Conservation (phyloP, 1,140 invertebrate species). For the Gonatopus flavifemur region DNA sequence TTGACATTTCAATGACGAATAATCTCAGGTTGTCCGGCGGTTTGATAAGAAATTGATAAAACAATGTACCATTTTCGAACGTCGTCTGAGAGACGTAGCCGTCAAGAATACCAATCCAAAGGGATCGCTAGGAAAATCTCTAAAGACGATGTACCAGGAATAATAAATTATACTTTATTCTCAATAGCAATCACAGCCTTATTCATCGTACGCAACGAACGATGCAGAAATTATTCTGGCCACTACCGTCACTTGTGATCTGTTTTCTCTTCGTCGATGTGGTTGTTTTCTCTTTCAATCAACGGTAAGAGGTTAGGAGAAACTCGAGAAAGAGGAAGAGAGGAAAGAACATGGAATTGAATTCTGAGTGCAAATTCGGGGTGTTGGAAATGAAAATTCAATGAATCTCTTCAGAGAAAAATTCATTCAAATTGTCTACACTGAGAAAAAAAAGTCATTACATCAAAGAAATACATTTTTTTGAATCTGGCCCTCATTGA, state of each 20-base stretch:
- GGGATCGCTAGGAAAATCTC: conserved; percentile 29
- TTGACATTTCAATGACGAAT: no score
- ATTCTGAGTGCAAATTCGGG: conserved; percentile 21
- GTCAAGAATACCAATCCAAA: conserved; percentile 44
- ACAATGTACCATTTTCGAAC: conserved; percentile 43
- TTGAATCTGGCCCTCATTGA: no score
- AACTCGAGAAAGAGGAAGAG: no score
- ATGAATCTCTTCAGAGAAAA: no score
- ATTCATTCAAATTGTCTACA: no score
- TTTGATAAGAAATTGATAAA: conserved; percentile 49
- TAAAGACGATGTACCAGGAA: conserved; percentile 26
- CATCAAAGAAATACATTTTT: no score
- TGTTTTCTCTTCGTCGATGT: conserved; percentile 3
- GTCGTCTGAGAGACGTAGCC: conserved; percentile 21
- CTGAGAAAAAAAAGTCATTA: no score
- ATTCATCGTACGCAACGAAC: conserved; percentile 36
- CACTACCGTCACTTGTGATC: conserved; percentile 4
- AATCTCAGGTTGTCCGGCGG: no score
- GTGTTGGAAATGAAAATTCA: no score
- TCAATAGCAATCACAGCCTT: conserved; percentile 49
- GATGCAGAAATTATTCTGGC: conserved; percentile 29
- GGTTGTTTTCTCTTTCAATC: conserved; percentile 5
- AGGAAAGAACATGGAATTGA: no score
- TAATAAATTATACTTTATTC: conserved; percentile 50
- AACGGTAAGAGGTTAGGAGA: not conserved